Evolutionary conservation across 2,113 vertebrate genomes (phyloP), one percentile per base, ranked within the genome.

Genomic region (Psittacus erithacus): DNA sequence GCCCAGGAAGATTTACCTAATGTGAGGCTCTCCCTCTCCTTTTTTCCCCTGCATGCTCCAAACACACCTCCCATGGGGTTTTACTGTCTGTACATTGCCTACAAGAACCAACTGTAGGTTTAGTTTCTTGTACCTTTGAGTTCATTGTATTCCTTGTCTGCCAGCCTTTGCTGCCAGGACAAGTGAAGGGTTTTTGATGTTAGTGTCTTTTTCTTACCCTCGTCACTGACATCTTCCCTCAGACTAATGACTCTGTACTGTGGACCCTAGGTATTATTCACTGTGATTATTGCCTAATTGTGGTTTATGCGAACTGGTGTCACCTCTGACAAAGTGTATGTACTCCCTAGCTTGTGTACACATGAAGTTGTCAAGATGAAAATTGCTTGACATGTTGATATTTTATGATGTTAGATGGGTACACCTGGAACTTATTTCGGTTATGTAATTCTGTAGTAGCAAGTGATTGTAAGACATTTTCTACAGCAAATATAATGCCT

Each of bases 211-310:
- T 91, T 62, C 60, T 74, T 55, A 59, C n/a, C 13, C 41, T 71
- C 55, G 55, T 90, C 60, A 47, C 43, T 86, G 39, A 78, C 39
- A 64, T 78, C 33, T 86, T 82, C 60, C 43, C 13, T 41, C 35
- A 75, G 55, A 75, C 81, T 75, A 41, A 71, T 57, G 60, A 59
- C 39, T 23, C 43, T 71, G 63, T 86, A 29, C 60, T 81, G 27
- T 27, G 50, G 86, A 75, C 68, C 88, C 64, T 75, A 12, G 27
- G 78, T 79, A 31, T 79, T 86, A 70, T 86, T 88, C 69, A 41
- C 38, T 49, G 60, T 88, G 64, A 60, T 94, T 86, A 35, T 94
- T 86, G 39, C 29, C 64, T 90, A 90, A 90, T 27, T 81, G 76
- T 83, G 86, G 90, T 88, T 92, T 88, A 74, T 81, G 38, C 63